Evolutionary conservation across 2,113 vertebrate species (phyloP).

Genomic region (Vidua macroura): DNA sequence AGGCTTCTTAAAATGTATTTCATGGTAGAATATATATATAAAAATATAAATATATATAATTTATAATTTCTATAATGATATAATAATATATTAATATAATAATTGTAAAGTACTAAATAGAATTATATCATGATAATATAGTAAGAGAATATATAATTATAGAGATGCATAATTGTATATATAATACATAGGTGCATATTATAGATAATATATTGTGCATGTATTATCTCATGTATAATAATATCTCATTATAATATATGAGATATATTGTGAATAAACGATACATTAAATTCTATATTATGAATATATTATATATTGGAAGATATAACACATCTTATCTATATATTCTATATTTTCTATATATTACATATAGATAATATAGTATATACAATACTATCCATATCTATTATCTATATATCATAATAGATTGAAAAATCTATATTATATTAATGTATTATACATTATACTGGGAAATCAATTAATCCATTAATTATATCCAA

Average conservation of each 20-base stretch:
- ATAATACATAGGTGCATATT: background rate
- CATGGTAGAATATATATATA: too few species aligned
- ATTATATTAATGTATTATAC: background rate
- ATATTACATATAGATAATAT: background rate
- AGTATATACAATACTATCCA: background rate
- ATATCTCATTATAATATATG: background rate
- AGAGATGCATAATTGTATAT: background rate
- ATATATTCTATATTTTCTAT: too few species aligned
- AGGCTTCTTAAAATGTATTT: background rate
- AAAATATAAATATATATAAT: fast-evolving
- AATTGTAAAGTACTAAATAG: background rate
- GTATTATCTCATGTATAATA: background rate
- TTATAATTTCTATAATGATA: background rate
- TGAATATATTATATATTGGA: too few species aligned
- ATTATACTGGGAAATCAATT: too few species aligned
- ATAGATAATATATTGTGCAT: background rate
- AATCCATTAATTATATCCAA: background rate
- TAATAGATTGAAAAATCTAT: background rate
- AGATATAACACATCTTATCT: background rate
- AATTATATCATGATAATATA: background rate
- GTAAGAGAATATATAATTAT: background rate
- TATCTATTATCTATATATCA: background rate
- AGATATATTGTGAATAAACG: background rate
- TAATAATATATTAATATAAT: too few species aligned
- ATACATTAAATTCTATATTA: background rate